phyloP scores from a whole-genome alignment of 2,113 vertebrate species.

The Artemisiospiza belli region DNA sequence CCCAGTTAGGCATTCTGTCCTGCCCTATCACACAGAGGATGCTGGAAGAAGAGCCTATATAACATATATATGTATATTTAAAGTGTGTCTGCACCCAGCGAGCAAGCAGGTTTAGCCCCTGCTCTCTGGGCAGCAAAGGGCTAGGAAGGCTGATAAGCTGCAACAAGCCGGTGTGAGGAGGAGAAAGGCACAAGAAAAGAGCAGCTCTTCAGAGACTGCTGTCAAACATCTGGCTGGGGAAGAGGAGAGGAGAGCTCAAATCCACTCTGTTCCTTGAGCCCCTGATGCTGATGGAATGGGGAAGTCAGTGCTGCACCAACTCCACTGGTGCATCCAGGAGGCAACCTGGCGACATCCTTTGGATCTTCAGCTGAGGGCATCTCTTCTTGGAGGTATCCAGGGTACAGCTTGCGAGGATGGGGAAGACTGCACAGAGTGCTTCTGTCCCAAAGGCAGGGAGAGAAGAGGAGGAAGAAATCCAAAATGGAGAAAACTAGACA shows the following conservation, averaged over 20 bases:
- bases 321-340: slow-evolving; percentile 64
- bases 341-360: slow-evolving; percentile 69
- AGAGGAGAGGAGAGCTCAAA: slow-evolving; percentile 53
- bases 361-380: slow-evolving; percentile 70
- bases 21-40: neutral
- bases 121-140: slow-evolving; percentile 19
- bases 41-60: slow-evolving; percentile 38
- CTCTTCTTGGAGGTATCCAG: slow-evolving; percentile 67
- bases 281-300: slow-evolving; percentile 60
- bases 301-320: slow-evolving; percentile 61
- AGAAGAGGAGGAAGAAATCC: neutral
- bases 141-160: slow-evolving; percentile 63
- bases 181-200: slow-evolving; percentile 80
- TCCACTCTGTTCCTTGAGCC: slow-evolving; percentile 62
- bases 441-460: slow-evolving; percentile 49
- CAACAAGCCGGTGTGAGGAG: slow-evolving; percentile 58
- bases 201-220: slow-evolving; percentile 64
- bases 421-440: slow-evolving; percentile 70
- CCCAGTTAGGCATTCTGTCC: neutral
- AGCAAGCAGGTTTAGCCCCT: slow-evolving; percentile 1
- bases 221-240: slow-evolving; percentile 62
- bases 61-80: neutral
- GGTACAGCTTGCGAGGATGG: slow-evolving; percentile 6
- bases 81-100: slow-evolving; percentile 29
- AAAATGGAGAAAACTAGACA: slow-evolving; percentile 52